Evolutionary conservation across 2,888 invertebrate genomes (phyloP).

Genomic region (Onthophagus sagittarius): DNA sequence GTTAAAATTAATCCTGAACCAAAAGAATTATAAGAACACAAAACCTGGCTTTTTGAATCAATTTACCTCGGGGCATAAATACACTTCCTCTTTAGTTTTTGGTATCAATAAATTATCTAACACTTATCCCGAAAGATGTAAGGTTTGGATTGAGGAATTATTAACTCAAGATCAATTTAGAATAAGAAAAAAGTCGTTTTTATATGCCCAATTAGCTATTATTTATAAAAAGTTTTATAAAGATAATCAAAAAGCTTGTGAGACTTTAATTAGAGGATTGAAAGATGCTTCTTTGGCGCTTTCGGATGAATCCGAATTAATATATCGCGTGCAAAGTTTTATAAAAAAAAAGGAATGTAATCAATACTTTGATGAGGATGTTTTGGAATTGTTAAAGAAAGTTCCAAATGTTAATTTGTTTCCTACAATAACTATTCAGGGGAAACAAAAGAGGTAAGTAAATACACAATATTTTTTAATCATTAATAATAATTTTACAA

Average conservation of each 20-base stretch:
- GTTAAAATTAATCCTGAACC: conserved; percentile 14
- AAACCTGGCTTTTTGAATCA: conserved; percentile 30
- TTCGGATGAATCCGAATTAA: conserved; percentile 32
- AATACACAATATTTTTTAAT: not conserved
- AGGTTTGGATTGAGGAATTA: conserved; percentile 35
- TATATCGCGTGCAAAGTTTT: conserved; percentile 27
- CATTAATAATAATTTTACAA: not conserved
- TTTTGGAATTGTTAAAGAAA: conserved; percentile 26
- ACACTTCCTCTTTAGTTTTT: conserved; percentile 30
- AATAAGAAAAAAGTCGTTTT: conserved; percentile 31
- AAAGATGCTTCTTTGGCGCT: conserved; percentile 33
- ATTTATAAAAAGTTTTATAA: conserved; percentile 30
- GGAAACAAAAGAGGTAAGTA: conserved; percentile 29
- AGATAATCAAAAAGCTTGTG: conserved; percentile 30
- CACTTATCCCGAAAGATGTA: conserved; percentile 29
- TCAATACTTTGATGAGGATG: conserved; percentile 21
- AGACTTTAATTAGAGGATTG: conserved; percentile 49
- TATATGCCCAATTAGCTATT: conserved; percentile 35
- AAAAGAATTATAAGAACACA: conserved; percentile 9
- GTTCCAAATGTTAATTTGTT: conserved; percentile 26
- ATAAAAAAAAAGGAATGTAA: conserved; percentile 23
- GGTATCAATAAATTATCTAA: conserved; percentile 29
- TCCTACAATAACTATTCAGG: conserved; percentile 30
- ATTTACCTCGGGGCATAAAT: conserved; percentile 34
- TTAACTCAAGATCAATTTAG: conserved; percentile 30